Percentiles rank a stretch among this genome's conserved stretches.
Conservation (phyloP, 2,797 vertebrate genomes). For the Toxotes lorentzi region DNA sequence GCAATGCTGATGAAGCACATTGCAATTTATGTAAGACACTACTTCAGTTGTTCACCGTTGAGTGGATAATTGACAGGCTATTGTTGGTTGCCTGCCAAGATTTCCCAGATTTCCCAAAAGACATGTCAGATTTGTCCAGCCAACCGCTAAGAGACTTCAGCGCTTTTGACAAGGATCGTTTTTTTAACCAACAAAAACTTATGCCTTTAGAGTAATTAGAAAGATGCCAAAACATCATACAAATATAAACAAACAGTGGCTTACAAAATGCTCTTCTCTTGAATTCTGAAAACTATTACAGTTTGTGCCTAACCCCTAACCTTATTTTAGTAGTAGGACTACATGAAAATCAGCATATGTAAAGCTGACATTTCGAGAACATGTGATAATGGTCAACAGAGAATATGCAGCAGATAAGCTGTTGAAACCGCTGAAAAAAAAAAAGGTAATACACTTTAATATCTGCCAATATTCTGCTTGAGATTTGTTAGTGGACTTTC, state of each 20-base stretch:
- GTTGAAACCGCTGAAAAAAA: neutral
- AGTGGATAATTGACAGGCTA: conserved; percentile 74
- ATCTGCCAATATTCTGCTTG: too few species aligned
- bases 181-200: conserved; percentile 44
- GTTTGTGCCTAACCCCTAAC: neutral
- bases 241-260: conserved; percentile 36
- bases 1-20: conserved; percentile 65
- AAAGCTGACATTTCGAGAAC: neutral
- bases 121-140: conserved; percentile 58
- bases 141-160: conserved; percentile 42
- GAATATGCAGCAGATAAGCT: neutral
- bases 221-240: conserved; percentile 40
- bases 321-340: neutral
- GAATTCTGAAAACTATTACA: neutral
- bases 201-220: conserved; percentile 46
- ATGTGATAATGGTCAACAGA: neutral
- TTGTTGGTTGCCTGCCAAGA: conserved; percentile 65
- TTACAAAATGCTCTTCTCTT: conserved; percentile 6
- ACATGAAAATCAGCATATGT: neutral
- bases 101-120: conserved; percentile 58
- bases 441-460: neutral
- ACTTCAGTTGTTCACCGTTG: conserved; percentile 58
- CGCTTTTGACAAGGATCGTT: conserved; percentile 69
- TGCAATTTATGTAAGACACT: conserved; percentile 64
- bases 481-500: neutral